These are phyloP conservation scores for Phrynocephalus forsythii DNA, from an alignment of 2,797 vertebrate species.

Conservation along the genomic window DNA sequence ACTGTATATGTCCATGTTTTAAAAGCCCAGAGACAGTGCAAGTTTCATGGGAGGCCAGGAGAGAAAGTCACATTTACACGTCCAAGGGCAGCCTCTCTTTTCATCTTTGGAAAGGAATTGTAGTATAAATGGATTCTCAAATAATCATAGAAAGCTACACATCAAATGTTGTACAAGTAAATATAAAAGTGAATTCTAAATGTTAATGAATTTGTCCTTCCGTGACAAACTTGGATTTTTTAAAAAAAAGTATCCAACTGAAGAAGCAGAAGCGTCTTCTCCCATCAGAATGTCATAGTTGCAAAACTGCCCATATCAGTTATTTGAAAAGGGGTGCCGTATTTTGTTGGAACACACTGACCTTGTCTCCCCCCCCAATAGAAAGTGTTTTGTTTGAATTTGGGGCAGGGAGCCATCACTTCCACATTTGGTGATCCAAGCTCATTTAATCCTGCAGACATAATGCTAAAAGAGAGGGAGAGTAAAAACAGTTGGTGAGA, in stretches of 20 bases:
- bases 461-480: constrained; percentile 32
- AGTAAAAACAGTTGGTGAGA: background rate
- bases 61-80: background rate
- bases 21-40: background rate
- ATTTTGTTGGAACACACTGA: background rate
- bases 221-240: constrained; percentile 18
- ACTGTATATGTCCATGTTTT: no score
- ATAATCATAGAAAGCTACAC: no score
- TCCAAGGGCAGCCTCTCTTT: background rate
- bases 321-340: background rate
- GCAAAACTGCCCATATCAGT: constrained; percentile 1
- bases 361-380: constrained; percentile 28
- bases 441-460: constrained; percentile 59
- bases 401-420: constrained; percentile 8
- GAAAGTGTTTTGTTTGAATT: background rate
- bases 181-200: background rate
- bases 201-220: constrained; percentile 10
- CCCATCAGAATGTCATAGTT: background rate
- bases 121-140: no score
- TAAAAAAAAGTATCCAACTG: background rate
- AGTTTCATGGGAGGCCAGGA: background rate
- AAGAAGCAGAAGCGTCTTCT: background rate
- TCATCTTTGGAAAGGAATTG: no score
- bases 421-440: constrained; percentile 47
- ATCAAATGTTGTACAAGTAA: background rate